Percentiles rank a stretch among this genome's conserved stretches.
Evolutionary conservation across 1,140 invertebrate genomes (phyloP).

Genomic region (Rhopalosiphum maidis): DNA sequence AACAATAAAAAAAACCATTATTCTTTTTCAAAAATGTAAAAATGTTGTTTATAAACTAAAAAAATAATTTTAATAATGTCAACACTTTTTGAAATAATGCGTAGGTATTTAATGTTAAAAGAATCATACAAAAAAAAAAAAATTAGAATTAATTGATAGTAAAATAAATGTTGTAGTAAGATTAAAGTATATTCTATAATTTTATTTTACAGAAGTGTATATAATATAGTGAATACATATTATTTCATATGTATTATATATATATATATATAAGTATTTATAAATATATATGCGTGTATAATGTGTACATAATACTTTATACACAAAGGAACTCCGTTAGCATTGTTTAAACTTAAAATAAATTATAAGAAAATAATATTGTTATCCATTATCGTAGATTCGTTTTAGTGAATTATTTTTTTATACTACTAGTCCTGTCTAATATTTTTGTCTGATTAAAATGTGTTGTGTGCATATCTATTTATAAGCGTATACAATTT

Average conservation of each 20-base stretch:
- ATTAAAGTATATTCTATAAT: not conserved
- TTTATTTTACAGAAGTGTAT: not conserved
- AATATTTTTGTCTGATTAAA: not conserved
- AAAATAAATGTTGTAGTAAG: not conserved
- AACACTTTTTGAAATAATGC: not conserved
- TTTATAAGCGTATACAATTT: not conserved
- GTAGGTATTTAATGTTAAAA: not conserved
- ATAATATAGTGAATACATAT: not conserved
- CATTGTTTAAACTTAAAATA: not conserved
- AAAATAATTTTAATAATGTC: not conserved
- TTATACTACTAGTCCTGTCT: not conserved
- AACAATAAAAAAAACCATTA: no score
- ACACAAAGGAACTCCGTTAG: not conserved
- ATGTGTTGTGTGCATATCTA: conserved; percentile 35
- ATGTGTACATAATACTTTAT: not conserved
- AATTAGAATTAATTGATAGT: conserved; percentile 16
- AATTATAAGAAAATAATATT: not conserved
- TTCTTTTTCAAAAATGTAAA: not conserved
- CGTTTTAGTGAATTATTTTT: conserved; percentile 40
- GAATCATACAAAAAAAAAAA: not conserved
- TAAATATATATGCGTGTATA: not conserved
- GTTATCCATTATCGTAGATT: conserved; percentile 14
- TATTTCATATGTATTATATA: not conserved
- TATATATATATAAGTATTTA: not conserved
- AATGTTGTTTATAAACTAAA: not conserved